phyloP scores from a whole-genome alignment of 1,140 invertebrate genomes.

The Sesamia nonagrioides region DNA sequence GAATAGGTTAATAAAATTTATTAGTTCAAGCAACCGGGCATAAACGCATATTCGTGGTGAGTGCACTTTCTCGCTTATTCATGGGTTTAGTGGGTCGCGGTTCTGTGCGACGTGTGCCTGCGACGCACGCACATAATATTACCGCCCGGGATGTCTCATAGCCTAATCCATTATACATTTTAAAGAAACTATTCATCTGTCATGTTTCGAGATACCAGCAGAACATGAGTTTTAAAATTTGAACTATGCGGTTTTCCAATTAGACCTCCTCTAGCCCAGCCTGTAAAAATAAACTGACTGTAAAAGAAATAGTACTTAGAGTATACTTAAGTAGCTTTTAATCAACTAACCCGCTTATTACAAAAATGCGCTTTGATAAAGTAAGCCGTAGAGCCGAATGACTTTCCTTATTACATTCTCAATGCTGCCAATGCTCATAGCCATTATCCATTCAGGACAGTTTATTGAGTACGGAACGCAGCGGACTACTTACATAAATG shows the following conservation, averaged over 20 bases:
- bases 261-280: neutral
- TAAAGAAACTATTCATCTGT: neutral
- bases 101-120: conserved; percentile 51
- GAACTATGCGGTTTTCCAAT: neutral
- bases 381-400: neutral
- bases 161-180: conserved; percentile 9
- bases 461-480: conserved; percentile 15
- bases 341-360: neutral
- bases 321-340: conserved; percentile 7
- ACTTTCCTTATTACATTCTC: conserved; percentile 35
- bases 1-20: conserved; percentile 51
- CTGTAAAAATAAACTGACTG: neutral
- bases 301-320: too few species aligned
- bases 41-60: conserved; percentile 54
- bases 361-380: conserved; percentile 23
- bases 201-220: neutral
- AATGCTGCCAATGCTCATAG: neutral
- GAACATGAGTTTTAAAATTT: neutral
- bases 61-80: conserved; percentile 74
- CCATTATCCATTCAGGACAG: conserved; percentile 43
- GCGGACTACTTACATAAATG: conserved; percentile 49
- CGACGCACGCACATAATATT: conserved; percentile 25
- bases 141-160: conserved; percentile 50
- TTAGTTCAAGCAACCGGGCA: conserved; percentile 59
- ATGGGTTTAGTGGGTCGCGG: conserved; percentile 72